Evolutionary conservation across 2,797 vertebrate genomes (phyloP).

Genomic region (Siniperca scherzeri): DNA sequence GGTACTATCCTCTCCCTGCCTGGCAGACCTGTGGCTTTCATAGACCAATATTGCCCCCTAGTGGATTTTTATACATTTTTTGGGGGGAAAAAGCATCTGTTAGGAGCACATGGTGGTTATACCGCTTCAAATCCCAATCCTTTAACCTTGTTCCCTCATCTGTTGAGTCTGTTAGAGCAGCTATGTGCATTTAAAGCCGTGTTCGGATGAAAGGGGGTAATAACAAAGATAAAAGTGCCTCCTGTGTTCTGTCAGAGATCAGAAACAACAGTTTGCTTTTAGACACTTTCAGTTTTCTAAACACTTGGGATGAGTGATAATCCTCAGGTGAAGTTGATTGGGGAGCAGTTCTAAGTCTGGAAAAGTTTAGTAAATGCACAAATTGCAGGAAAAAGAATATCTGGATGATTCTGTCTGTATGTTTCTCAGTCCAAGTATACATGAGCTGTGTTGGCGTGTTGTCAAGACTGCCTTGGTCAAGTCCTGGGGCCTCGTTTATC

Average conservation of each 20-base stretch:
- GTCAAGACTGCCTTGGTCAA: background rate
- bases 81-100: background rate
- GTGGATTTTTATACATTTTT: conserved; percentile 41
- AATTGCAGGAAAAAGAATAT: no score
- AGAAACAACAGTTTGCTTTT: conserved; percentile 36
- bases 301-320: conserved; percentile 13
- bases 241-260: conserved; percentile 15
- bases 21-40: conserved; percentile 4
- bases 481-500: background rate
- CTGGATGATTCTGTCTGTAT: background rate
- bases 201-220: conserved; percentile 27
- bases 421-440: background rate
- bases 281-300: conserved; percentile 11
- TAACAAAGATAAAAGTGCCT: conserved; percentile 27
- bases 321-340: background rate
- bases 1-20: conserved; percentile 35
- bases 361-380: background rate
- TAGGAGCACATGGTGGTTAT: conserved; percentile 25
- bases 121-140: conserved; percentile 47
- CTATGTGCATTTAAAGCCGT: conserved; percentile 40
- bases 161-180: conserved; percentile 37
- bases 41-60: conserved; percentile 81
- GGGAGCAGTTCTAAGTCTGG: background rate
- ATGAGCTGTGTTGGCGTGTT: background rate
- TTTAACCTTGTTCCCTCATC: conserved; percentile 50